These are phyloP conservation scores for Watersipora subatra DNA, from an alignment of 1,140 invertebrate species.

Conservation along the genomic window DNA sequence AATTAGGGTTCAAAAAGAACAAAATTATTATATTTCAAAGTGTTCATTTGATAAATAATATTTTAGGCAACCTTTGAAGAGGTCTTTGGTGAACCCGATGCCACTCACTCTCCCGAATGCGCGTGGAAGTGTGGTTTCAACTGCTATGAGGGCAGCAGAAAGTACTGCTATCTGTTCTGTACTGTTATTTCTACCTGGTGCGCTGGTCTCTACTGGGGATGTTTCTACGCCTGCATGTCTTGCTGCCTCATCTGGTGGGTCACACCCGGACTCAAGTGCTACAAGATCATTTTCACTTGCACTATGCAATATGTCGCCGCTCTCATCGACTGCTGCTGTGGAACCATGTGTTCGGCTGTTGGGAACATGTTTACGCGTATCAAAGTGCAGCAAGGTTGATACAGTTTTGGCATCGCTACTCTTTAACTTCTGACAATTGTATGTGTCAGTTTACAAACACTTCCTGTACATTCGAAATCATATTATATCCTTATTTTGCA, in stretches of 20 bases:
- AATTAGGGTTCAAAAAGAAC: too few species aligned
- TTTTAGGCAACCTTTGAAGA: conserved; percentile 50
- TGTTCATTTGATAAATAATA: too few species aligned
- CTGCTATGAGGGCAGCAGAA: conserved; percentile 54
- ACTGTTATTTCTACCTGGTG: conserved; percentile 54
- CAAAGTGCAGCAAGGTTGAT: conserved; percentile 31
- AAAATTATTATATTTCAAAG: too few species aligned
- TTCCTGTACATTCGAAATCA: too few species aligned
- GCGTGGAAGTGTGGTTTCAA: conserved; percentile 57
- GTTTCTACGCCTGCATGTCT: conserved; percentile 57
- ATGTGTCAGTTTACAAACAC: too few species aligned
- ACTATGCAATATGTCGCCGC: conserved; percentile 46
- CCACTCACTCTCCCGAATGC: conserved; percentile 55
- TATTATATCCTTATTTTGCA: too few species aligned
- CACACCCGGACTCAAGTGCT: conserved; percentile 25
- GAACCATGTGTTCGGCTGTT: conserved; percentile 49
- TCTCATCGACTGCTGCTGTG: conserved; percentile 48
- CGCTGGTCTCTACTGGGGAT: conserved; percentile 53
- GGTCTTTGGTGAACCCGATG: conserved; percentile 61
- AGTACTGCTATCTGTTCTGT: conserved; percentile 56
- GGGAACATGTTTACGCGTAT: conserved; percentile 53
- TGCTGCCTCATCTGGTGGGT: conserved; percentile 45
- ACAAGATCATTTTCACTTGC: conserved; percentile 49
- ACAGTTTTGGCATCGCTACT: too few species aligned
- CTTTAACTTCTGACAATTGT: too few species aligned